Evolutionary conservation across 2,113 vertebrate species (phyloP).

Genomic region (Engraulis encrasicolus): DNA sequence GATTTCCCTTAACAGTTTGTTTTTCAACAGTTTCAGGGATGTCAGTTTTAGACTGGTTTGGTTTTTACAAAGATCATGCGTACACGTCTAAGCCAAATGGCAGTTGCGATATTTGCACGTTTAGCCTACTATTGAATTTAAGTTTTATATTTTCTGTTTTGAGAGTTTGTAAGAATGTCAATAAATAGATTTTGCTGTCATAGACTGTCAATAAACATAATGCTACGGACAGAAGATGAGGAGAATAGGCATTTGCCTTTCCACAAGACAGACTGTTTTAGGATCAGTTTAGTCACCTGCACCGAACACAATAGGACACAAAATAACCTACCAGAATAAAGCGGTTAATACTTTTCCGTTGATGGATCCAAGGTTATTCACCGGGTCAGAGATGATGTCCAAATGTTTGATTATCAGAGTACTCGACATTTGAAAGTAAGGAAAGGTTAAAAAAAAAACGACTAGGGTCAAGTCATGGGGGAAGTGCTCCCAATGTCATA

Average conservation of each 20-base stretch:
- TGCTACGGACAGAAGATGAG: too few species aligned
- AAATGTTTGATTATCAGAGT: neutral
- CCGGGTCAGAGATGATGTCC: neutral
- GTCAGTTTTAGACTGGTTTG: neutral
- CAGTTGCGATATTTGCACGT: too few species aligned
- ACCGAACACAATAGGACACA: neutral
- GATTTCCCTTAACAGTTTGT: neutral
- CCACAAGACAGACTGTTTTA: too few species aligned
- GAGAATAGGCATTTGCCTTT: too few species aligned
- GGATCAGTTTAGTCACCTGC: too few species aligned
- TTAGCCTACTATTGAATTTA: neutral
- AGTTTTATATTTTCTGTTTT: too few species aligned
- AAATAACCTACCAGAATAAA: constrained; percentile 6
- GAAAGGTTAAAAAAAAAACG: neutral
- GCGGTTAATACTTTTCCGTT: neutral
- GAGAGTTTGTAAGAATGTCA: too few species aligned
- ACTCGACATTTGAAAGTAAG: neutral
- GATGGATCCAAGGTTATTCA: constrained; percentile 4
- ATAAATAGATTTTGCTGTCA: too few species aligned
- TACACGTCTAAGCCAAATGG: too few species aligned
- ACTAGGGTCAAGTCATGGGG: constrained; percentile 56
- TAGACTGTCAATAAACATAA: too few species aligned
- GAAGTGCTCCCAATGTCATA: constrained; percentile 63
- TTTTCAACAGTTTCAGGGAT: neutral
- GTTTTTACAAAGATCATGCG: neutral